Base-by-base conservation (phyloP, 2,797 vertebrate genomes). In the Sparidentex hasta region DNA sequence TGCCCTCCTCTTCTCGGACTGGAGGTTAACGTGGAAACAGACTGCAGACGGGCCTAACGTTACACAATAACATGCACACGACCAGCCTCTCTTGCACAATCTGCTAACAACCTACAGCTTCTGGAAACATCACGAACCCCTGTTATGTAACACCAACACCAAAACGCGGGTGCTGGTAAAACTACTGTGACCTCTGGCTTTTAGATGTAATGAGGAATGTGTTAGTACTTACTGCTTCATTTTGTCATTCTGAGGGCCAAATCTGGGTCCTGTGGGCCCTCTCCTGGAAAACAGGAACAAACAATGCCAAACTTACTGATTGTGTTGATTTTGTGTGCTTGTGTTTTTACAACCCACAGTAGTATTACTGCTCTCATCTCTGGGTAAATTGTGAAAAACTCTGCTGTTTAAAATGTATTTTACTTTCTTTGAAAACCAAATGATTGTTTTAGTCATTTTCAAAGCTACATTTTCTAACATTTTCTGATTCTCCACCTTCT, bases 231-330 rank as follows among this genome's bases (percentile, higher is more conserved):
- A 99, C 98, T 99, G 97, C 91, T 97, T 98, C 89, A 99, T 96
- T 95, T 98, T 99, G 90, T 99, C 98, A 95, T 96, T 99, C 93
- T 96, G 97, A 66, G 96, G 95, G 93, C 97, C 98, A 95, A 99
- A 98, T 83, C 96, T 96, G 90, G 98, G 96, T 94, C 96, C 98
- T n/a, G 97, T 96, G 14, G 98, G 98, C 27, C 98, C 98, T 87
- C 98, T 96, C 95, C 98, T 99, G 92, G 23, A 93, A 89, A 85
- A 84, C 44, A 78, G 27, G 55, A n/a, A 70, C 38, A 7, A 11
- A 44, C 11, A 0, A 55, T 72, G 51, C 70, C 61, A 73, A 41
- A 14, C 52, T 78, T 16, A 38, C 8, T 38, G 38, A 38, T 38
- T 38, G 38, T 38, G n/a, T 47, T 56, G 17, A 46, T 64, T n/a